These are phyloP conservation scores for Brachyopa scutellaris DNA, from an alignment of 2,888 invertebrate genomes.

Conservation along the genomic window DNA sequence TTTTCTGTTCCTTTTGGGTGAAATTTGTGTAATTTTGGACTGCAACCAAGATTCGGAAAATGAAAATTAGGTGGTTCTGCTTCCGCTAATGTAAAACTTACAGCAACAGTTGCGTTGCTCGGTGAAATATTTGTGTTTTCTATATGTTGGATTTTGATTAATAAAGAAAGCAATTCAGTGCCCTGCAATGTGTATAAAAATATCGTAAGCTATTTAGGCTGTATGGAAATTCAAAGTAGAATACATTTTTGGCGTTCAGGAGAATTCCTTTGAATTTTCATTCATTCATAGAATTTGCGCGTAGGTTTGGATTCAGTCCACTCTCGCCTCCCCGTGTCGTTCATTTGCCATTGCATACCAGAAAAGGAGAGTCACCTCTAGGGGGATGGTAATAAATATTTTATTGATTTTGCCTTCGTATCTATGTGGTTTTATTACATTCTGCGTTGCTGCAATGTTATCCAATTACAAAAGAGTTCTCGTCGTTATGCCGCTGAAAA, in stretches of 20 bases:
- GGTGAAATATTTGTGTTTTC: slow-evolving; percentile 29
- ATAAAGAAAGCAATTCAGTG: slow-evolving; percentile 33
- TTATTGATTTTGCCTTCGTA: slow-evolving; percentile 63
- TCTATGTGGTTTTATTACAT: slow-evolving; percentile 27
- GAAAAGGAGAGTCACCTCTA: slow-evolving; percentile 42
- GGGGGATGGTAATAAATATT: slow-evolving; percentile 63
- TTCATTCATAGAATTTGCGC: slow-evolving; percentile 71
- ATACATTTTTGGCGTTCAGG: slow-evolving; percentile 20
- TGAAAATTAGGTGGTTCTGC: slow-evolving; percentile 40
- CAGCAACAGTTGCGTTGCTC: slow-evolving; percentile 65
- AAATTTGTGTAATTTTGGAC: slow-evolving; percentile 47
- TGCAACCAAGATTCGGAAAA: slow-evolving; percentile 60
- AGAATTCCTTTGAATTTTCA: slow-evolving; percentile 50
- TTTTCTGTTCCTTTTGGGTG: slow-evolving; percentile 6
- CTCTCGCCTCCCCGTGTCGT: background rate
- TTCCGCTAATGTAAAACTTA: slow-evolving; percentile 34
- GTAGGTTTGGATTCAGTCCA: slow-evolving; percentile 51
- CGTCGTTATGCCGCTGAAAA: background rate
- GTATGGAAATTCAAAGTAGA: slow-evolving; percentile 54
- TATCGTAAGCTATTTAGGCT: slow-evolving; percentile 31
- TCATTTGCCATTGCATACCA: slow-evolving; percentile 28
- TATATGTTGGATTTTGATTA: background rate
- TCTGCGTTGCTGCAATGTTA: slow-evolving; percentile 11
- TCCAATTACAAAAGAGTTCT: background rate
- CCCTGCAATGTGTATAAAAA: slow-evolving; percentile 32